Conservation (phyloP, 2,797 vertebrate species). For the Semaprochilodus insignis region DNA sequence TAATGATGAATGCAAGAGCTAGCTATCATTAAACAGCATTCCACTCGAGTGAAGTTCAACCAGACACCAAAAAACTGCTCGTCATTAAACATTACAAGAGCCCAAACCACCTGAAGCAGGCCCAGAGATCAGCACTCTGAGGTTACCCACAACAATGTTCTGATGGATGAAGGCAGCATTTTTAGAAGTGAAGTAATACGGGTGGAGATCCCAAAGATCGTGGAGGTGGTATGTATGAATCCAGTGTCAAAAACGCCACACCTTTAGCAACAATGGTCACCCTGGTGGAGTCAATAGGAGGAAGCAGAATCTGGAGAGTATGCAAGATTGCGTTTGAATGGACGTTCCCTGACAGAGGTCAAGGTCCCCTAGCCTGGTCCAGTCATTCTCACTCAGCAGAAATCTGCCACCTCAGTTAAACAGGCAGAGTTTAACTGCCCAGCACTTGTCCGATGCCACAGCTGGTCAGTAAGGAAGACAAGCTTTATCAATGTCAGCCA, state of each 20-base stretch:
- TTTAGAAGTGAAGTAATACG: conserved; percentile 19
- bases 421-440: conserved; percentile 4
- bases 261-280: conserved; percentile 18
- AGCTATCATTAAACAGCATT: conserved; percentile 24
- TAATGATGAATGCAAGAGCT: conserved; percentile 49
- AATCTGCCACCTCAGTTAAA: neutral
- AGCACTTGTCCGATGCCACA: conserved; percentile 14
- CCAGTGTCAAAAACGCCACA: conserved; percentile 6
- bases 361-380: conserved; percentile 25
- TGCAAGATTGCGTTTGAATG: conserved; percentile 15
- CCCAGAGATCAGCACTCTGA: neutral
- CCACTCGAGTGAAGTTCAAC: conserved; percentile 38
- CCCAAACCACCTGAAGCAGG: neutral
- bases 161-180: neutral
- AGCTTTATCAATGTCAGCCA: conserved; percentile 32
- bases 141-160: neutral
- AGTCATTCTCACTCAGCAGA: neutral
- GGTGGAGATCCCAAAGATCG: conserved; percentile 12
- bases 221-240: conserved; percentile 10
- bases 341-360: conserved; percentile 41
- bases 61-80: conserved; percentile 9
- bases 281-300: conserved; percentile 45
- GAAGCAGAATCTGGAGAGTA: conserved; percentile 39
- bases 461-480: neutral
- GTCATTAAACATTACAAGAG: conserved; percentile 41